These are phyloP conservation scores for Heliconius aoede DNA, from an alignment of 2,888 invertebrate species.

Conservation along the genomic window DNA sequence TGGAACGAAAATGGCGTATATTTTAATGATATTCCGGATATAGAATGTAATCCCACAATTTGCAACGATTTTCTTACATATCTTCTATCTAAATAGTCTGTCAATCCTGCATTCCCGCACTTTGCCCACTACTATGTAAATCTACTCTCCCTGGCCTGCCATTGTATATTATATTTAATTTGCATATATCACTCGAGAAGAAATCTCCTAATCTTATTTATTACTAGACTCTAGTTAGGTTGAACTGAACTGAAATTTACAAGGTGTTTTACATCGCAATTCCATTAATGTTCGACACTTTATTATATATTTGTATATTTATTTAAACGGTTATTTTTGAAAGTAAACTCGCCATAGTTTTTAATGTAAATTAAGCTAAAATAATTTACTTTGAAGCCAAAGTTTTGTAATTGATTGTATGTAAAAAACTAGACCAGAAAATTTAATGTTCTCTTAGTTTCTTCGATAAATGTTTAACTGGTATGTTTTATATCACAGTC, in stretches of 20 bases:
- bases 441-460: too few species aligned
- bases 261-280: constrained; percentile 49
- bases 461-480: too few species aligned
- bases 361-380: too few species aligned
- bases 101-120: background rate
- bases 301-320: constrained; percentile 43
- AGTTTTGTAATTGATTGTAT: too few species aligned
- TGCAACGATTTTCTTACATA: background rate
- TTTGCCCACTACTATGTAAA: constrained; percentile 31
- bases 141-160: constrained; percentile 41
- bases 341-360: too few species aligned
- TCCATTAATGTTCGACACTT: constrained; percentile 49
- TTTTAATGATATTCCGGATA: background rate
- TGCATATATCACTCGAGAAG: constrained; percentile 46
- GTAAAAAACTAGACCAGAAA: too few species aligned
- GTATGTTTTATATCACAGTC: too few species aligned
- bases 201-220: constrained; percentile 48
- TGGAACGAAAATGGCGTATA: background rate
- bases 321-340: constrained; percentile 32
- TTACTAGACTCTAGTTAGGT: constrained; percentile 45
- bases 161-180: constrained; percentile 48
- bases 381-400: too few species aligned
- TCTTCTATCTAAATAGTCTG: background rate
- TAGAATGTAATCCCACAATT: background rate
- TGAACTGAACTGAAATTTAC: constrained; percentile 45